Evolutionary conservation across 2,888 invertebrate species (phyloP).

Genomic region (Rotaria macrura): DNA sequence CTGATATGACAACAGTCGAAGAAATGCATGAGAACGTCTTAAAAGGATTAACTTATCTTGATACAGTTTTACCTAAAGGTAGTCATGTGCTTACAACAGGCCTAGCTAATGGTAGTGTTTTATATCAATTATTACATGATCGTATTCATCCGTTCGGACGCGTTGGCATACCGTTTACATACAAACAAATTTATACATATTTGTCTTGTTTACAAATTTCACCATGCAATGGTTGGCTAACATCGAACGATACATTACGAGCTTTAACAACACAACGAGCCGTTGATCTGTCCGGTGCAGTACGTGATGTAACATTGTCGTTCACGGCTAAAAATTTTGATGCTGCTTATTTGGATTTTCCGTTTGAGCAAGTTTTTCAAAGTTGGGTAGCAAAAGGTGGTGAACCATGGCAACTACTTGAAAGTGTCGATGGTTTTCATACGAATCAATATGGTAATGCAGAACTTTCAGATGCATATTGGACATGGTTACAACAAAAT

Average conservation of each 20-base stretch:
- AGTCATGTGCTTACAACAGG: constrained; percentile 52
- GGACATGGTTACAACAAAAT: constrained; percentile 40
- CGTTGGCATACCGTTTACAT: constrained; percentile 50
- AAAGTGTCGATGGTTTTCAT: constrained; percentile 47
- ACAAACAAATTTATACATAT: constrained; percentile 51
- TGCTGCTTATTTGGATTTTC: constrained; percentile 37
- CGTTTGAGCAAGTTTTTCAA: constrained; percentile 39
- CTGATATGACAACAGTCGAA: constrained; percentile 51
- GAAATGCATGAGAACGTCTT: constrained; percentile 42
- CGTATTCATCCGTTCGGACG: constrained; percentile 51
- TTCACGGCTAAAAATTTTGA: constrained; percentile 37
- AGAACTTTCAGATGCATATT: constrained; percentile 39
- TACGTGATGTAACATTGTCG: constrained; percentile 38
- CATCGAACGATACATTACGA: constrained; percentile 42
- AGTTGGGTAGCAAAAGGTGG: constrained; percentile 38
- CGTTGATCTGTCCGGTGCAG: constrained; percentile 38
- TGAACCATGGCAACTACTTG: constrained; percentile 42
- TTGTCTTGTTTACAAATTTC: constrained; percentile 52
- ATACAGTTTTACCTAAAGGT: constrained; percentile 46
- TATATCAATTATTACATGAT: constrained; percentile 50
- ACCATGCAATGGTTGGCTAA: constrained; percentile 53
- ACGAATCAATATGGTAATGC: constrained; percentile 43
- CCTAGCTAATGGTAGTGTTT: constrained; percentile 51
- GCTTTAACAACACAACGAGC: constrained; percentile 36
- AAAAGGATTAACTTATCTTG: constrained; percentile 41